These are phyloP conservation scores for Rhyacophila brunnea DNA, from an alignment of 1,140 invertebrate genomes.

Conservation along the genomic window DNA sequence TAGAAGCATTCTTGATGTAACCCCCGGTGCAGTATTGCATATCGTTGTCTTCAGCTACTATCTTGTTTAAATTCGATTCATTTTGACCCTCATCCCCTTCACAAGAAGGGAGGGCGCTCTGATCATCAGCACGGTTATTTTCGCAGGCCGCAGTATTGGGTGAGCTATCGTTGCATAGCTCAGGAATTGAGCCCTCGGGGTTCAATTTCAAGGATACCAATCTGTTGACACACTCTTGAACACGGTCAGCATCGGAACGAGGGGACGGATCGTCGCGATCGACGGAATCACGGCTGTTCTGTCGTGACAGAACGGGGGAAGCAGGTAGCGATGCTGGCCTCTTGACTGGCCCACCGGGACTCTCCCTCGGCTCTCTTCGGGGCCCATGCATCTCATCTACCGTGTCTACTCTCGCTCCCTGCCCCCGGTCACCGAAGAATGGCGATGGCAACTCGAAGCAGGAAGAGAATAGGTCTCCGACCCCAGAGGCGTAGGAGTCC, in stretches of 20 bases:
- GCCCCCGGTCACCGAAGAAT: constrained; percentile 38
- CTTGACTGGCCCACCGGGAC: neutral
- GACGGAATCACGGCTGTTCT: constrained; percentile 30
- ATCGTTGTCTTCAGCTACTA: too few species aligned
- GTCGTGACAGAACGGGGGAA: constrained; percentile 35
- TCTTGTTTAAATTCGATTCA: too few species aligned
- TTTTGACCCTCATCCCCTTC: too few species aligned
- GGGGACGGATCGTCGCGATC: constrained; percentile 13
- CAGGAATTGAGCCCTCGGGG: constrained; percentile 32
- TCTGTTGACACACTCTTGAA: constrained; percentile 29
- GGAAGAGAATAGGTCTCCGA: constrained; percentile 62
- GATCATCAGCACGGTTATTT: too few species aligned
- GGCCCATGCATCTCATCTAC: constrained; percentile 30
- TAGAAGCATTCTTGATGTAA: too few species aligned
- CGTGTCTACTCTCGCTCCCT: constrained; percentile 18
- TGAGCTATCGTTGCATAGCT: neutral
- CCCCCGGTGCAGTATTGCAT: too few species aligned
- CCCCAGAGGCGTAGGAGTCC: constrained; percentile 46
- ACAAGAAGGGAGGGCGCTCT: too few species aligned
- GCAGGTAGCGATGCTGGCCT: constrained; percentile 35
- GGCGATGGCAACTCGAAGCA: constrained; percentile 72
- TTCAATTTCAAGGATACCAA: constrained; percentile 28
- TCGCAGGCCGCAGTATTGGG: too few species aligned
- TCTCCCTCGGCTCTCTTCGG: constrained; percentile 5
- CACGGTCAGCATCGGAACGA: neutral